Conservation (phyloP, 2,888 invertebrate genomes). For the Acleris cristana region DNA sequence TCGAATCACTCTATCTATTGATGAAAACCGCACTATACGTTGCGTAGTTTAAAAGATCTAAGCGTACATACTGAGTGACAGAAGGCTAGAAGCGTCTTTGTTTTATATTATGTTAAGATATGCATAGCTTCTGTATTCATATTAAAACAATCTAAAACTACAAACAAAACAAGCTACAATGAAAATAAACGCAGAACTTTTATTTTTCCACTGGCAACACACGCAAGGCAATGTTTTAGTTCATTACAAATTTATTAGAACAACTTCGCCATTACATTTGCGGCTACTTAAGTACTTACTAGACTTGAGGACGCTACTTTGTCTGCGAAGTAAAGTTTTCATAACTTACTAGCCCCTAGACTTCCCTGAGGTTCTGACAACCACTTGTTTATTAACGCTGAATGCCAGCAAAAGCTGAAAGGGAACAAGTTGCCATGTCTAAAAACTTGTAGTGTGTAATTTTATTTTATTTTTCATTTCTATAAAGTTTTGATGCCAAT, state of each 20-base stretch:
- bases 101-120: too few relatives aligned
- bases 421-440: constrained; percentile 10
- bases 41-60: too few relatives aligned
- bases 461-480: not conserved
- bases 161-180: too few relatives aligned
- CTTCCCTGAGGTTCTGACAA: constrained; percentile 41
- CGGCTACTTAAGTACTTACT: constrained; percentile 46
- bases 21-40: too few relatives aligned
- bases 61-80: too few relatives aligned
- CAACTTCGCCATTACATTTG: constrained; percentile 53
- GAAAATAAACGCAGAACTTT: too few relatives aligned
- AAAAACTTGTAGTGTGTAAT: constrained; percentile 11
- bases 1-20: too few relatives aligned
- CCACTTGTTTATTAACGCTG: constrained; percentile 32
- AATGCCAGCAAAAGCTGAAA: constrained; percentile 19
- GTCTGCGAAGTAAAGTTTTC: constrained; percentile 50
- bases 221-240: constrained; percentile 29
- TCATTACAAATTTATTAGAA: constrained; percentile 43
- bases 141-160: too few relatives aligned
- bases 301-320: constrained; percentile 46
- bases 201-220: not conserved
- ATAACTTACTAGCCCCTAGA: constrained; percentile 51
- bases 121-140: too few relatives aligned
- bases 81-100: too few relatives aligned
- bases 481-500: not conserved